These are phyloP conservation scores for Pangasius krempfi DNA, from an alignment of 2,797 vertebrate species.

Conservation along the genomic window DNA sequence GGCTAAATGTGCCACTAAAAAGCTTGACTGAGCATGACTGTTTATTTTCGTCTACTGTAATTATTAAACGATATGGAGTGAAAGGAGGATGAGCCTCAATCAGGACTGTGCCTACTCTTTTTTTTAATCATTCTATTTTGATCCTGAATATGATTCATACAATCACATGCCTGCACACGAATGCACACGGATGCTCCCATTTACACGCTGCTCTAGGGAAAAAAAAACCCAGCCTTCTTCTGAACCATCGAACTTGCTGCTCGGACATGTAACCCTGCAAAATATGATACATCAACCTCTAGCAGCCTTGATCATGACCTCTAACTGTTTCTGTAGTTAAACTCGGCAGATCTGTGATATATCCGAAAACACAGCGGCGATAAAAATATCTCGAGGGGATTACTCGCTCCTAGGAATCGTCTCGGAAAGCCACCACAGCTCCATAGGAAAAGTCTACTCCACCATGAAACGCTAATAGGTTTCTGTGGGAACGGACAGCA, in stretches of 20 bases:
- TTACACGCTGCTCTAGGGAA: not conserved
- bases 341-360: not conserved
- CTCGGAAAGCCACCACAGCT: not conserved
- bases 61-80: not conserved
- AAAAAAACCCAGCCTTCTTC: not conserved
- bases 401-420: not conserved
- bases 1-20: not conserved
- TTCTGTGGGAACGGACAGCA: not conserved
- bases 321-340: not conserved
- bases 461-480: constrained; percentile 1
- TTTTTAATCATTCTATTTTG: not conserved
- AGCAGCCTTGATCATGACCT: constrained; percentile 2
- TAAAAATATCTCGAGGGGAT: not conserved
- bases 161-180: not conserved
- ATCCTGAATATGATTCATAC: not conserved
- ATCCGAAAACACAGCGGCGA: not conserved
- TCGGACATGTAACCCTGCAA: not conserved
- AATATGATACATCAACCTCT: constrained; percentile 5
- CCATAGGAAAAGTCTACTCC: not conserved
- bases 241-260: not conserved
- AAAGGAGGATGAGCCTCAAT: not conserved
- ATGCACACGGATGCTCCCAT: not conserved
- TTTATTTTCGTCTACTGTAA: not conserved
- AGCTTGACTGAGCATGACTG: not conserved
- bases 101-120: not conserved